Conservation (phyloP, 1,140 invertebrate species). For the Drosophila littoralis region DNA sequence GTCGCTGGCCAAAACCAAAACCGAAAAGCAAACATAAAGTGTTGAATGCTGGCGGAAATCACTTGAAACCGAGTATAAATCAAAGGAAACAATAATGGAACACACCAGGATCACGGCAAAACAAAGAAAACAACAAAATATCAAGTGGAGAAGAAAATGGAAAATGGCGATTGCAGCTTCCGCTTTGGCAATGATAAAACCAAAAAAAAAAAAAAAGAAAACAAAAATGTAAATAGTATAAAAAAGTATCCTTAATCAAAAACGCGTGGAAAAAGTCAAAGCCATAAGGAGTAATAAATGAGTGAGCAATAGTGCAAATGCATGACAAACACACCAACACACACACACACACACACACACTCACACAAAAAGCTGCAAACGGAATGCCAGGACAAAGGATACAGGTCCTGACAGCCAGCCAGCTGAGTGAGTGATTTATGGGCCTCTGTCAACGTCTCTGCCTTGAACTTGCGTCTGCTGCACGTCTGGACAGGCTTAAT, state of each 20-base stretch:
- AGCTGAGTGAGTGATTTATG: slow-evolving; percentile 62
- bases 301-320: slow-evolving; percentile 28
- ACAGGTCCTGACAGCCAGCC: slow-evolving; percentile 19
- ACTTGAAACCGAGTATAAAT: slow-evolving; percentile 81
- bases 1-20: slow-evolving; percentile 30
- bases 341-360: slow-evolving; percentile 24
- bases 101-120: slow-evolving; percentile 35
- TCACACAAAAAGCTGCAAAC: background rate
- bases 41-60: slow-evolving; percentile 79
- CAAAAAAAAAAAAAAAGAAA: slow-evolving; percentile 18
- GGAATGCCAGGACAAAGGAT: slow-evolving; percentile 8
- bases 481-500: slow-evolving; percentile 68
- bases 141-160: slow-evolving; percentile 24
- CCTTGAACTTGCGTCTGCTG: slow-evolving; percentile 62
- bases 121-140: slow-evolving; percentile 44
- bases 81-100: slow-evolving; percentile 77
- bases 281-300: slow-evolving; percentile 39
- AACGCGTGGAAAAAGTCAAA: slow-evolving; percentile 17
- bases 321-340: slow-evolving; percentile 18
- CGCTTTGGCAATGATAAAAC: slow-evolving; percentile 45
- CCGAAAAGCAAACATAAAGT: slow-evolving; percentile 67
- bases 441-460: slow-evolving; percentile 57
- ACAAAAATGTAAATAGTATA: slow-evolving; percentile 34
- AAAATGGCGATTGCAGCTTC: slow-evolving; percentile 64
- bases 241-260: slow-evolving; percentile 52